These are phyloP conservation scores for Chionodraco myersi DNA, from an alignment of 2,113 vertebrate genomes.

Conservation along the genomic window DNA sequence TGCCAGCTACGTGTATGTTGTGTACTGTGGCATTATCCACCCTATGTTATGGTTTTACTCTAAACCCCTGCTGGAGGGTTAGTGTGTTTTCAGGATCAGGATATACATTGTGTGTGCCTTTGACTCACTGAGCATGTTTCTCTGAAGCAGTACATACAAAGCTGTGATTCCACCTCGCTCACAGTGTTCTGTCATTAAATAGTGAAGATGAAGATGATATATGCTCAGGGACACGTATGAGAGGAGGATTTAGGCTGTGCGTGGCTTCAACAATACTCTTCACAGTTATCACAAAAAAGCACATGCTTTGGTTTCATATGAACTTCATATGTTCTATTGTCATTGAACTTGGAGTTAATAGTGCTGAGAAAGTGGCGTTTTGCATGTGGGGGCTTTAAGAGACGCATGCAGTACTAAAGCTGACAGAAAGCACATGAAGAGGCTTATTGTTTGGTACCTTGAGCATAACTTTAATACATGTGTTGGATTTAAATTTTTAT, in stretches of 20 bases:
- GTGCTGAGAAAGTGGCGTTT: background rate
- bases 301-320: background rate
- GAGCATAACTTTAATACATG: background rate
- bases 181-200: background rate
- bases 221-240: background rate
- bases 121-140: slow-evolving; percentile 1
- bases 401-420: background rate
- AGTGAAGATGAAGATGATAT: background rate
- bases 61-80: background rate
- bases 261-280: background rate
- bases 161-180: background rate
- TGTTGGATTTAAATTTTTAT: background rate
- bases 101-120: background rate
- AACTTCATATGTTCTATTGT: background rate
- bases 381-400: background rate
- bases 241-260: background rate
- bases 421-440: background rate
- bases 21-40: background rate
- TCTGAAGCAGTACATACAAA: background rate
- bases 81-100: background rate
- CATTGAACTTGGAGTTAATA: background rate
- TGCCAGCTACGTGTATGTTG: background rate
- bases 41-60: background rate
- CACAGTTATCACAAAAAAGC: slow-evolving; percentile 3
- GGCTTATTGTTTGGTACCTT: background rate